Evolutionary conservation across 2,888 invertebrate species (phyloP), one percentile per base, ranked within the genome.

Genomic region (Baccha elongata): DNA sequence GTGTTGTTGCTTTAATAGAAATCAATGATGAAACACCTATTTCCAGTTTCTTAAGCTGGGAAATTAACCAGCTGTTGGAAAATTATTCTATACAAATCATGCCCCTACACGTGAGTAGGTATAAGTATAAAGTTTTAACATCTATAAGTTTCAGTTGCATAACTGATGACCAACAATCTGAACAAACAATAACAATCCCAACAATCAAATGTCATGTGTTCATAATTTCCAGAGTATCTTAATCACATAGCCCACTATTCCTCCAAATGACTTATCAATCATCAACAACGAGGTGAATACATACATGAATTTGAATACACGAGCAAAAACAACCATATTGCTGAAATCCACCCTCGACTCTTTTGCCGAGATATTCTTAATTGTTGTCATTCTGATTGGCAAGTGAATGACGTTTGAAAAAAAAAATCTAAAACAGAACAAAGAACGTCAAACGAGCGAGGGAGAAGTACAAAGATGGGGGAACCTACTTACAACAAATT

Each of bases 241-340:
- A 42, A 60, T 37, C 40, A 15, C 21, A 15, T 13, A 15, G 2
- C 17, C 13, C 6, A 50, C 52, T 29, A 52, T 55, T 58, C 53
- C 26, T 48, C 26, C n/a, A 50, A 67, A 44, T 58, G 58, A 79
- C 60, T 73, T 73, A 79, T 73, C 60, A 79, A 79, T 62, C 52
- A 79, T 62, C 52, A 67, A 19, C 44, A 37, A 35, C 35, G 50
- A 46, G 17, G 13, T 37, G 53, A n/a, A 17, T 26, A 52, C 55
- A 8, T 32, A 6, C 1, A 32, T 8, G 8, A 32, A 32, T 32
- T 32, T 4, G 5, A 5, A 23, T 4, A 5, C 23, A 23, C 23
- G 5, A 23, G 3, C 23, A 23, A 32, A 5, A 3, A 7, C 29
- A 32, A 8, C 29, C 29, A 32, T 32, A 32, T 32, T 32, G 8